Base-by-base conservation (phyloP, 2,888 invertebrate species). In the Cryptus viduatorius region DNA sequence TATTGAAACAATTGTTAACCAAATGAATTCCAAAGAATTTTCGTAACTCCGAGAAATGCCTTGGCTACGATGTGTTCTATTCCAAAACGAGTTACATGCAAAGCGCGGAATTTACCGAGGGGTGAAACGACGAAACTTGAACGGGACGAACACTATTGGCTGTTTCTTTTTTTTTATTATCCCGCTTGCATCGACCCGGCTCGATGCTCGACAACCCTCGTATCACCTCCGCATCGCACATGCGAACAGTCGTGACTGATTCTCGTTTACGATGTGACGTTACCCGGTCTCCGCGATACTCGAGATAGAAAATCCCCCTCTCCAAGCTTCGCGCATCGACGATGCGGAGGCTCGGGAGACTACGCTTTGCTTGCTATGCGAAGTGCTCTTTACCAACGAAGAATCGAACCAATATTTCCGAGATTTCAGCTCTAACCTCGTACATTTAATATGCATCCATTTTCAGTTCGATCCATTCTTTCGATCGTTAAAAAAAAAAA, bases 151-250 rank as follows among this genome's bases (percentile, higher is more conserved):
- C 61, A 61, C 61, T 31, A n/a, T 61, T 31, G 61, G 31, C 14
- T 61, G 61, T 4, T 67, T n/a, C n/a, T n/a, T 56, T 12, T 56
- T 81, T 81, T 37, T 67, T 65, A 73, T 67, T 31, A 42, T 46
- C 48, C 73, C 42, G 46, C 78, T 78, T n/a, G 53, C 81, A 81
- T 78, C 84, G 73, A 81, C 73, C 84, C 84, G 84, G 81, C 68
- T 56, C 79, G 29, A 71, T 64, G 42, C 68, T 56, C 56, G 24
- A 24, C 29, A n/a, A 16, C 37, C n/a, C 48, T 64, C 16, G 29
- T 64, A 44, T 71, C 79, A 79, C 64, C 71, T 65, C 71, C 65
- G 68, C 72, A 79, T 65, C 71, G 64, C 48, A 48, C 79, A 42
- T 64, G 53, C 64, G 79, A 53, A 72, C 44, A 53, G 29, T 50